Conservation (phyloP, 2,797 vertebrate genomes). For the Gambusia yucatana region DNA sequence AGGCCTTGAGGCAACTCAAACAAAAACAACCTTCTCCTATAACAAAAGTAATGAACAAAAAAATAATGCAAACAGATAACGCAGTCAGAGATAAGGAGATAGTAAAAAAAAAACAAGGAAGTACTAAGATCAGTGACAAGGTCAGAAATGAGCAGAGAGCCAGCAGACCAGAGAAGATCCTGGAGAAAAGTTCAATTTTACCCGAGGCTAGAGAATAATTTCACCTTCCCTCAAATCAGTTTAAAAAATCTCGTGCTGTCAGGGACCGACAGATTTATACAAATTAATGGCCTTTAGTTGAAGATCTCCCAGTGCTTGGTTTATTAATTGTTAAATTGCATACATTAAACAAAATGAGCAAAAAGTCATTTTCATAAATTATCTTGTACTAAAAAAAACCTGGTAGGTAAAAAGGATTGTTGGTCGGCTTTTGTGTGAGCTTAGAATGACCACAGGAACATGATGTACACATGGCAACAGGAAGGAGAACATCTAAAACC, state of each 20-base stretch:
- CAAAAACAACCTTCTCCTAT: constrained; percentile 43
- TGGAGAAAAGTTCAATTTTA: constrained; percentile 85
- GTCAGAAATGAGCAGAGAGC: constrained; percentile 72
- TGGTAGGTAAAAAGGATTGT: constrained; percentile 55
- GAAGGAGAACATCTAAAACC: neutral
- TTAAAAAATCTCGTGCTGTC: constrained; percentile 87
- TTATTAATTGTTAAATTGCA: constrained; percentile 91
- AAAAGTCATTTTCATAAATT: constrained; percentile 90
- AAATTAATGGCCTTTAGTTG: constrained; percentile 88
- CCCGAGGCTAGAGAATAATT: constrained; percentile 88
- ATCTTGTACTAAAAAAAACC: constrained; percentile 71
- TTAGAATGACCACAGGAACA: constrained; percentile 26
- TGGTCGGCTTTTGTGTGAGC: constrained; percentile 45
- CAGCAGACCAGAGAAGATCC: constrained; percentile 72
- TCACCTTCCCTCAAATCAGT: constrained; percentile 86
- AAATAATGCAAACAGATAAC: constrained; percentile 66
- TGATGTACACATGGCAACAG: neutral
- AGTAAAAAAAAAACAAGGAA: constrained; percentile 36
- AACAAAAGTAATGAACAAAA: constrained; percentile 54
- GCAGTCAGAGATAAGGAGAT: constrained; percentile 52
- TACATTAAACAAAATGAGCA: constrained; percentile 89
- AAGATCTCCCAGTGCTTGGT: constrained; percentile 83
- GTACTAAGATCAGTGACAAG: constrained; percentile 79
- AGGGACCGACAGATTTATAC: constrained; percentile 84
- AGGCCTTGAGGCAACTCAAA: constrained; percentile 72